These are phyloP conservation scores for Drosophila repleta DNA, from an alignment of 1,140 invertebrate genomes.

Conservation along the genomic window DNA sequence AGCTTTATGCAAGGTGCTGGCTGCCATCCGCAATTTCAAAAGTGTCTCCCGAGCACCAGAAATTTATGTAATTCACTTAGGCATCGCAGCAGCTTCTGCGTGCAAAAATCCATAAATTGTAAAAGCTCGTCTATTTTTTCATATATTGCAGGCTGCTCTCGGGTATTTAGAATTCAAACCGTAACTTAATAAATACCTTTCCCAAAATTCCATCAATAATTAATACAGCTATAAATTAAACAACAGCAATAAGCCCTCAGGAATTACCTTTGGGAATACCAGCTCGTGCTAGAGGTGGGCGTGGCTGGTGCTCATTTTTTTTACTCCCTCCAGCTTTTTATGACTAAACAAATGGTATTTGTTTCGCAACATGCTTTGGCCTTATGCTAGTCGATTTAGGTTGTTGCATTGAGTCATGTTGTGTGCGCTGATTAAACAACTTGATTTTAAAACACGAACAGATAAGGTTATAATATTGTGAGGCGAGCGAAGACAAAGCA, in stretches of 20 bases:
- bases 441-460: conserved; percentile 1
- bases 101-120: conserved; percentile 22
- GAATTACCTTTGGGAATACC: conserved; percentile 5
- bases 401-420: background rate
- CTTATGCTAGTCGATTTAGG: background rate
- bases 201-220: conserved; percentile 29
- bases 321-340: background rate
- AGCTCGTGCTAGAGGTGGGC: background rate
- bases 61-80: conserved; percentile 30
- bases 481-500: background rate
- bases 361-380: background rate
- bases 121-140: conserved; percentile 15
- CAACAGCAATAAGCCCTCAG: background rate
- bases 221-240: conserved; percentile 36
- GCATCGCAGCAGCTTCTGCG: background rate
- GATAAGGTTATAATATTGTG: background rate
- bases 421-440: background rate
- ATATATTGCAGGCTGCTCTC: background rate
- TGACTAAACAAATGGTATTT: background rate
- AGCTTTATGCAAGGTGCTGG: conserved; percentile 51
- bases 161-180: background rate
- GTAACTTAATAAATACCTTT: conserved; percentile 5
- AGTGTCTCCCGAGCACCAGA: conserved; percentile 44
- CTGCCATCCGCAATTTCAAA: conserved; percentile 48
- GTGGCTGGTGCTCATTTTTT: too few species aligned